These are phyloP conservation scores for Diorhabda sublineata DNA, from an alignment of 1,140 invertebrate genomes.

Conservation along the genomic window DNA sequence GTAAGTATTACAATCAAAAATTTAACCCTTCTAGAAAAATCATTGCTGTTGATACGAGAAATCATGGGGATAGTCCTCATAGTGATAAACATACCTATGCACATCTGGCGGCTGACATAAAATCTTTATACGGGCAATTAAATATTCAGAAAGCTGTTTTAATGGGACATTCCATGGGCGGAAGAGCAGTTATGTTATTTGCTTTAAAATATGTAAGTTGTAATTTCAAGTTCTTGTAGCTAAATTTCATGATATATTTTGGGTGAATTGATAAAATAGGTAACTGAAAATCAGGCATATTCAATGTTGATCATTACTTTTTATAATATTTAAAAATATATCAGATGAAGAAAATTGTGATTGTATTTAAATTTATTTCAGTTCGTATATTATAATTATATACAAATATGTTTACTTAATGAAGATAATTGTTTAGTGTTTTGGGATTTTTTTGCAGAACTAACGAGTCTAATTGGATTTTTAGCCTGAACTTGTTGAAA, in stretches of 20 bases:
- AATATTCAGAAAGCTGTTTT: constrained; percentile 60
- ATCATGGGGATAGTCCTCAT: constrained; percentile 89
- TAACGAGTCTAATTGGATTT: constrained; percentile 30
- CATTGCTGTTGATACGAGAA: constrained; percentile 78
- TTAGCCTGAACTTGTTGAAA: constrained; percentile 74
- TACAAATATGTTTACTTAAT: no score
- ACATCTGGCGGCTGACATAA: constrained; percentile 69
- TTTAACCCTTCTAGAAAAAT: constrained; percentile 61
- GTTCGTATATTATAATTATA: no score
- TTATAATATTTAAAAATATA: no score
- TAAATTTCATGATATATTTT: no score
- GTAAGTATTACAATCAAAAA: constrained; percentile 65
- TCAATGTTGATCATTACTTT: no score
- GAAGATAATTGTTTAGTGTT: no score
- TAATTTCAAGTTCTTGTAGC: neutral
- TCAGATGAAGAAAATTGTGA: no score
- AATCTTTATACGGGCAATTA: constrained; percentile 58
- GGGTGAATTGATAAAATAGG: no score
- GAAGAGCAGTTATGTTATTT: constrained; percentile 74
- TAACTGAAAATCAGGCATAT: no score
- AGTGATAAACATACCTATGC: constrained; percentile 64
- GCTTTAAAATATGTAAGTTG: constrained; percentile 54
- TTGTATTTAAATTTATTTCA: no score
- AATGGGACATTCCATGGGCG: constrained; percentile 90
- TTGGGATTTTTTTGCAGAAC: neutral